These are phyloP conservation scores for Halcyon chelicuti DNA, from an alignment of 2,797 vertebrate species.

Conservation along the genomic window DNA sequence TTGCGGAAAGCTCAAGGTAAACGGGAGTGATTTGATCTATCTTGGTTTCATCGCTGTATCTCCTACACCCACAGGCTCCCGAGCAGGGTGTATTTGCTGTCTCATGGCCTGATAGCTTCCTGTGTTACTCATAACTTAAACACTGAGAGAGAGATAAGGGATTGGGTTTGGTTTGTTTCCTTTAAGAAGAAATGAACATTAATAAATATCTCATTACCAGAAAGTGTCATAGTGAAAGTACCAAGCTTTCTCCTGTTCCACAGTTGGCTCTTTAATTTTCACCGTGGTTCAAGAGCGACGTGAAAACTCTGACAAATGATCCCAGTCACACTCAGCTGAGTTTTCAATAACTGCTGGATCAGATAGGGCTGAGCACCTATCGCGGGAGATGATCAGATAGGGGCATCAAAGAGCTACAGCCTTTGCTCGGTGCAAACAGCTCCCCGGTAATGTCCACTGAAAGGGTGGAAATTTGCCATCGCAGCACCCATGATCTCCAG, in stretches of 20 bases:
- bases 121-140: constrained; percentile 71
- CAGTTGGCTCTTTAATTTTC: constrained; percentile 39
- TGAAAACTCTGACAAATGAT: constrained; percentile 47
- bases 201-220: constrained; percentile 69
- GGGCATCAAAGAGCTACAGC: background rate
- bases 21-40: constrained; percentile 66
- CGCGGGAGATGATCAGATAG: background rate
- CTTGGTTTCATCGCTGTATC: constrained; percentile 54
- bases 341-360: constrained; percentile 58
- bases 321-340: constrained; percentile 35
- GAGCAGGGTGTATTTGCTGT: constrained; percentile 69
- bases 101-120: constrained; percentile 70
- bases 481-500: background rate
- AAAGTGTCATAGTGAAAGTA: constrained; percentile 68
- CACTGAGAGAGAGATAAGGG: constrained; percentile 52
- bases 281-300: background rate
- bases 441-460: background rate
- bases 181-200: constrained; percentile 65
- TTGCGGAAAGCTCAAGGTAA: constrained; percentile 64
- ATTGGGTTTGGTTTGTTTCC: constrained; percentile 65
- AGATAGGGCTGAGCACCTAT: constrained; percentile 17
- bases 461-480: background rate
- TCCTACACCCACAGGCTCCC: constrained; percentile 59
- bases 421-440: background rate
- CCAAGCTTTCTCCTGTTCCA: constrained; percentile 54